A percentile compares a stretch with the other conserved stretches of the same genome.
phyloP scores from a whole-genome alignment of 2,797 vertebrate genomes.

The Luscinia luscinia region DNA sequence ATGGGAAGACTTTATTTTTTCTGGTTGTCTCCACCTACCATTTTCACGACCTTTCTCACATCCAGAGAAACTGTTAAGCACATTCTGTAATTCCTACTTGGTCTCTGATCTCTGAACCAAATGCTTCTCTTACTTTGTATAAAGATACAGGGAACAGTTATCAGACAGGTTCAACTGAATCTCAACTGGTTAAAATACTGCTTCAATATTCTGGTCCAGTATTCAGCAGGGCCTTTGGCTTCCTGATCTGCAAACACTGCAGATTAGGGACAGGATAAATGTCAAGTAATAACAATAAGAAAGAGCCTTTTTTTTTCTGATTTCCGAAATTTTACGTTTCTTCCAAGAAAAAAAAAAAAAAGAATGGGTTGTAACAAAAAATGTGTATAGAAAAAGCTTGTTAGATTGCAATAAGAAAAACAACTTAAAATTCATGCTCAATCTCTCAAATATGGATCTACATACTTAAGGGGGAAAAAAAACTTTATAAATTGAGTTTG shows the following conservation, averaged over 20 bases:
- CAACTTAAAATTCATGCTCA: conserved; percentile 25
- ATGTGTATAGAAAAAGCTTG: background rate
- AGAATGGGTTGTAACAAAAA: background rate
- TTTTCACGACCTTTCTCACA: background rate
- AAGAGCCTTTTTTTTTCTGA: background rate
- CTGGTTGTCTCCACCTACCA: background rate
- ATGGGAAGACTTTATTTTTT: background rate
- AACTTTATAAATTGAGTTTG: background rate
- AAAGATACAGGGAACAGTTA: background rate
- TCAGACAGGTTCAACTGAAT: background rate
- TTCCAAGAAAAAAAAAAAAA: background rate
- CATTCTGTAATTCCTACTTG: background rate
- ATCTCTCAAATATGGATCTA: background rate
- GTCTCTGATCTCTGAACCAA: background rate
- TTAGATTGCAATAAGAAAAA: conserved; percentile 7
- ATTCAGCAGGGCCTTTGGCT: background rate
- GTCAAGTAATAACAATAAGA: background rate
- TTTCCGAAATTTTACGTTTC: background rate
- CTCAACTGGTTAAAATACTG: background rate
- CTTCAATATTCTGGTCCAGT: background rate
- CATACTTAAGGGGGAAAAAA: background rate
- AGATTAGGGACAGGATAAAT: background rate
- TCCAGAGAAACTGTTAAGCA: background rate
- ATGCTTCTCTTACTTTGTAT: background rate
- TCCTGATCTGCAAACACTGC: background rate